Evolutionary conservation across 2,888 invertebrate genomes (phyloP), one percentile per base, ranked within the genome.

Genomic region (Tetranychus truncatus): DNA sequence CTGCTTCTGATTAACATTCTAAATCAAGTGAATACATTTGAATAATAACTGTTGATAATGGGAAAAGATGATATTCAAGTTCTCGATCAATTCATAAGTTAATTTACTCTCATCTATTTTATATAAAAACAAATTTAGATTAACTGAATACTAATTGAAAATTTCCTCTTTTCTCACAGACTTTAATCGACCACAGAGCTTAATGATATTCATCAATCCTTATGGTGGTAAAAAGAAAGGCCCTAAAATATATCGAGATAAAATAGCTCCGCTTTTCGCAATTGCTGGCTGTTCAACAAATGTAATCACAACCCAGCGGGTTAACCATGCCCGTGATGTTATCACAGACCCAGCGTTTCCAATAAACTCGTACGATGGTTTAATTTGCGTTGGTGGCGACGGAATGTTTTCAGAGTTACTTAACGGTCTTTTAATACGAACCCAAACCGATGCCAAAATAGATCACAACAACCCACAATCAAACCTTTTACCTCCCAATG

Each of bases 341-440:
- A 80, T 82, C 78, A 80, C 82, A 44, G 78, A 72, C 18, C 34
- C 45, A 72, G 44, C 72, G 18, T 72, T 45, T 45, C 21, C 34
- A 21, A 46, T 77, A 9, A 55, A 55, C 5, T 15, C 21, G 11
- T 77, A 77, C 44, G 76, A 77, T 78, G 90, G 89, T 0, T 85
- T 91, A 24, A 88, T 89, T 21, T 89, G 89, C 82, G 89, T 92
- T 9, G 92, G 92, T 1, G 92, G 92, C 0, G 92, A 93, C 82
- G 92, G 92, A 0, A 90, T 91, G 71, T 89, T 91, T 79, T 88
- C 90, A 8, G 92, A 92, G 83, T 85, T 91, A 45, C 81, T 87
- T 78, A 90, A 90, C 81, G 91, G 91, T 0, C 82, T 91, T 72
- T 84, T 89, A 67, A 81, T 86, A 66, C 83, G 87, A 21, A 84